Conservation (phyloP, 2,113 vertebrate species). For the Hyaena hyaena region DNA sequence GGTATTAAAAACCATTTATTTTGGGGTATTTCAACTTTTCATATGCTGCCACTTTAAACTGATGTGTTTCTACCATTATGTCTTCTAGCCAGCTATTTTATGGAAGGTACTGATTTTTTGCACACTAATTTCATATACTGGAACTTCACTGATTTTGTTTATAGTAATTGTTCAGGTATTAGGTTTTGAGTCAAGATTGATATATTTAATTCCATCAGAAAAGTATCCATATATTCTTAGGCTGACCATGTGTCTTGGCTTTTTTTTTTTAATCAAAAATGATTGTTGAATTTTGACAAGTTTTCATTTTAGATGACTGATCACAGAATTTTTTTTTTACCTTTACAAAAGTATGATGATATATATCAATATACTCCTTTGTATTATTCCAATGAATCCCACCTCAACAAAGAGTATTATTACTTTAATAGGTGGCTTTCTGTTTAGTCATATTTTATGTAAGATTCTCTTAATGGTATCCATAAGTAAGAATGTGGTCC, state of each 20-base stretch:
- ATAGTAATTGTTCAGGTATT: not conserved
- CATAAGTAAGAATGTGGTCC: not conserved
- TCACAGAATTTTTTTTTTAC: not conserved
- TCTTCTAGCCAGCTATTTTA: not conserved
- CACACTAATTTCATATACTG: not conserved
- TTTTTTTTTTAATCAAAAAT: not conserved
- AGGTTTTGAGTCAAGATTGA: not conserved
- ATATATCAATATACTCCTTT: slow-evolving; percentile 23
- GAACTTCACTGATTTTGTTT: not conserved
- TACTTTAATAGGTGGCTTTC: not conserved
- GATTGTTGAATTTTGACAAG: not conserved
- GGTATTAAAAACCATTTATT: not conserved
- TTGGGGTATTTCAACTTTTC: not conserved
- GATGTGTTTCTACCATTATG: not conserved
- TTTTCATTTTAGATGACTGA: not conserved
- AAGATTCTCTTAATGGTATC: not conserved
- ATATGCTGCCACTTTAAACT: not conserved
- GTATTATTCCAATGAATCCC: not conserved
- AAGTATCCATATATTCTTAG: not conserved
- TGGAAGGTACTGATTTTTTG: not conserved
- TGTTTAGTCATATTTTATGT: not conserved
- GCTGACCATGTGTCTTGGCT: not conserved
- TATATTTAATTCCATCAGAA: not conserved
- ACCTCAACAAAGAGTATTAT: not conserved
- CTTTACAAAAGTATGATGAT: not conserved